Percentiles rank a stretch among this genome's conserved stretches.
Conservation (phyloP, 2,113 vertebrate species). For the Takifugu bimaculatus region DNA sequence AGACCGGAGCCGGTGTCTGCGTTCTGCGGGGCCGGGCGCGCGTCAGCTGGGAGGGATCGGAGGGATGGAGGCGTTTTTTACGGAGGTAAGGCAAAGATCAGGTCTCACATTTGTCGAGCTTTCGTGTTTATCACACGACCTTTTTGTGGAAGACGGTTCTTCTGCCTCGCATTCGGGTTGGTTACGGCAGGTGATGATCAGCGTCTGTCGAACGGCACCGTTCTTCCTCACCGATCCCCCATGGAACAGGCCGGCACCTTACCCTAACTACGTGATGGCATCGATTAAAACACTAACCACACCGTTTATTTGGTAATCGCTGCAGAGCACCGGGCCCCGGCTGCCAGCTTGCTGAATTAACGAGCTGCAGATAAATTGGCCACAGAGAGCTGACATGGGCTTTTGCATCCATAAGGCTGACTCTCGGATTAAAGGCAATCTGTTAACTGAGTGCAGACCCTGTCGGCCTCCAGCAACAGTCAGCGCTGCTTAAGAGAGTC, state of each 20-base stretch:
- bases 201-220: slow-evolving; percentile 11
- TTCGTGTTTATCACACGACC: neutral
- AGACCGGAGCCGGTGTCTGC: slow-evolving; percentile 50
- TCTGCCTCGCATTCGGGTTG: neutral
- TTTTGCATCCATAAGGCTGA: slow-evolving; percentile 45
- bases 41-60: slow-evolving; percentile 54
- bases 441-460: slow-evolving; percentile 40
- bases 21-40: slow-evolving; percentile 55
- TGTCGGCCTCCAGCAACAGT: slow-evolving; percentile 24
- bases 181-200: slow-evolving; percentile 47
- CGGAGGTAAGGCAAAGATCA: slow-evolving; percentile 64
- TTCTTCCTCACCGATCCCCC: neutral
- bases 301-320: slow-evolving; percentile 23
- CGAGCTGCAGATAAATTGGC: slow-evolving; percentile 60
- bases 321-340: slow-evolving; percentile 36
- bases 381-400: slow-evolving; percentile 53
- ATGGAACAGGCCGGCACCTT: neutral
- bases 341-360: slow-evolving; percentile 30
- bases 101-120: slow-evolving; percentile 30
- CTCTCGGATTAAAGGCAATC: slow-evolving; percentile 61
- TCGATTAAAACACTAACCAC: neutral
- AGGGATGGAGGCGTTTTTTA: slow-evolving; percentile 76
- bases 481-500: slow-evolving; percentile 13
- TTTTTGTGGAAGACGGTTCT: slow-evolving; percentile 3
- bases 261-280: too few relatives aligned